Conservation (phyloP, 2,888 invertebrate genomes). For the Ypsolopha sequella region DNA sequence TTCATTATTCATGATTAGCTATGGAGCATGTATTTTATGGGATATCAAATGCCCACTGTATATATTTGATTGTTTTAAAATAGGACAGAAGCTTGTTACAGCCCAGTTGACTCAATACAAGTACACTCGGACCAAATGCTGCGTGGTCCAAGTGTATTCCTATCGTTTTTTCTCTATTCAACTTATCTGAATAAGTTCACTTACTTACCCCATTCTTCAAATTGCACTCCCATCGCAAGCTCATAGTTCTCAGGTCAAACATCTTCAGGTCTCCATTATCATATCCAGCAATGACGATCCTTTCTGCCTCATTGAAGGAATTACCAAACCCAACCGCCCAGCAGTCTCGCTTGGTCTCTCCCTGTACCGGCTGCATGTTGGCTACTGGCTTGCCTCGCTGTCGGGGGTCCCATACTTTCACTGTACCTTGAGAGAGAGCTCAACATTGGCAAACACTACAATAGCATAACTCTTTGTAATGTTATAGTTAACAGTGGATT, state of each 20-base stretch:
- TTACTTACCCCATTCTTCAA: constrained; percentile 86
- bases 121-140: no score
- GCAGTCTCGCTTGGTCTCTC: constrained; percentile 85
- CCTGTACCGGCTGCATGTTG: constrained; percentile 83
- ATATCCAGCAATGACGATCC: constrained; percentile 91
- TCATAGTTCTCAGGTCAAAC: constrained; percentile 89
- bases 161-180: no score
- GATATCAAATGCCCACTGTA: no score
- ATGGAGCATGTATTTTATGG: no score
- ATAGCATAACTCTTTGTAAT: no score
- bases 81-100: no score
- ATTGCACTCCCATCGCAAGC: constrained; percentile 90
- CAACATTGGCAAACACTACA: not conserved
- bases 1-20: no score
- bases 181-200: constrained; percentile 20
- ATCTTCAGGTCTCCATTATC: constrained; percentile 97
- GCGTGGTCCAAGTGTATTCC: no score
- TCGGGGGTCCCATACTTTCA: constrained; percentile 96
- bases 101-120: no score
- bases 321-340: constrained; percentile 96
- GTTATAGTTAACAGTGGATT: no score
- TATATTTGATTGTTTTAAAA: no score
- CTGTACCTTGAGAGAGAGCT: constrained; percentile 70
- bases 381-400: constrained; percentile 92
- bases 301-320: constrained; percentile 87